Base-by-base conservation (phyloP, 2,888 invertebrate genomes). In the Agrochola lychnidis region DNA sequence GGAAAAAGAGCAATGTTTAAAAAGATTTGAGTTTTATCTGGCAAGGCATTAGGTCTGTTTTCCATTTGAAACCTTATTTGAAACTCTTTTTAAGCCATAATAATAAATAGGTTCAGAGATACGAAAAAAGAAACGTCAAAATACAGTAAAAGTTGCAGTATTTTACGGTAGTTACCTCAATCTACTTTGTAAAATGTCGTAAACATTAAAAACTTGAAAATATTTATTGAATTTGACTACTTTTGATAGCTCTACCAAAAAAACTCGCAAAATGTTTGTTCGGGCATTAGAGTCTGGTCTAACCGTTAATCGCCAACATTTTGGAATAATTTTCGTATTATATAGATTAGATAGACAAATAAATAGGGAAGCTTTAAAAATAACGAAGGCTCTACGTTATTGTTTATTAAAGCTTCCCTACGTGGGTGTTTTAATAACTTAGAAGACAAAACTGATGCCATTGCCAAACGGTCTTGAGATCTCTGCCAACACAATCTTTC, bases 381-480 rank as follows among this genome's bases (percentile, higher is more conserved):
- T 19, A n/a, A 42, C 6, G 51, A 51, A 42, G n/a, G n/a, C 1
- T n/a, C 19, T 30, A n/a, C 1, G 77, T 51, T 68, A 2, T 40
- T 22, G 9, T 14, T 10, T 51, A n/a, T 19, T 7, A 48, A 14
- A 76, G 48, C 22, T 40, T 16, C 19, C 48, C 19, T 59, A 3
- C 42, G 77, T 45, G 42, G 69, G 9, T 36, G 51, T 45, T 53
- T 56, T 45, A 45, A 57, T n/a, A 76, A 59, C 48, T 57, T 51
- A 68, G n/a, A 19, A 67, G n/a, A 19, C 3, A 19, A 19, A 76
- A 59, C 25, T 53, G 42, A 30, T 53, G 16, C 22, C 12, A 61
- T 36, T 51, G 67, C 67, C 51, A 61, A 78, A 70, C 22, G 16
- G 12, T 53, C 25, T 61, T 53, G 16, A 69, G 16, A 76, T 78